These are phyloP conservation scores for Luffia ferchaultella DNA, from an alignment of 2,888 invertebrate genomes.

Conservation along the genomic window DNA sequence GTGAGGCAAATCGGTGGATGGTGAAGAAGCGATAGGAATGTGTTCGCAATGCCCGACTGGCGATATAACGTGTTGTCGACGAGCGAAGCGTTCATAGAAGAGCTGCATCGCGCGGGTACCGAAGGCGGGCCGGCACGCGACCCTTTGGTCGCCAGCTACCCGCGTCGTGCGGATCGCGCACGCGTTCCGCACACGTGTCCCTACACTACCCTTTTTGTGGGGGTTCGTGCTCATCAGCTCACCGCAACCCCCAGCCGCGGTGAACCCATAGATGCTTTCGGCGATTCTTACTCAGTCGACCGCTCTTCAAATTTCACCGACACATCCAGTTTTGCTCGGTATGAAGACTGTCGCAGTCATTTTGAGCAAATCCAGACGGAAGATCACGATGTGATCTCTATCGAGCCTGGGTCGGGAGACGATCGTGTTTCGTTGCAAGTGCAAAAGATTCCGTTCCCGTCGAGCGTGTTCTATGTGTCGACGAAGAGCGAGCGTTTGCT, in stretches of 20 bases:
- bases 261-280: conserved; percentile 47
- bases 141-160: conserved; percentile 53
- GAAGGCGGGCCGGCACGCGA: conserved; percentile 31
- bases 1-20: background rate
- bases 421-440: conserved; percentile 37
- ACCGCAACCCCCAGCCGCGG: conserved; percentile 40
- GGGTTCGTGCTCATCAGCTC: conserved; percentile 35
- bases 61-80: conserved; percentile 63
- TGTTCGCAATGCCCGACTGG: conserved; percentile 59
- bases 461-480: conserved; percentile 50
- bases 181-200: conserved; percentile 55
- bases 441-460: conserved; percentile 53
- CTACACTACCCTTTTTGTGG: conserved; percentile 53
- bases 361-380: conserved; percentile 19
- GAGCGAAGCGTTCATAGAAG: conserved; percentile 56
- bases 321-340: conserved; percentile 57
- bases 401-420: conserved; percentile 26
- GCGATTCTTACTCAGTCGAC: conserved; percentile 53
- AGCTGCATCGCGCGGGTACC: conserved; percentile 17
- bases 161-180: conserved; percentile 58
- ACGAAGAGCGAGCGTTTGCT: conserved; percentile 33
- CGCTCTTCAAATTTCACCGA: conserved; percentile 56
- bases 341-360: conserved; percentile 51
- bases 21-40: conserved; percentile 7
- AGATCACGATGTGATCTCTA: conserved; percentile 25